phyloP scores from a whole-genome alignment of 2,888 invertebrate species.

The Tigriopus californicus region DNA sequence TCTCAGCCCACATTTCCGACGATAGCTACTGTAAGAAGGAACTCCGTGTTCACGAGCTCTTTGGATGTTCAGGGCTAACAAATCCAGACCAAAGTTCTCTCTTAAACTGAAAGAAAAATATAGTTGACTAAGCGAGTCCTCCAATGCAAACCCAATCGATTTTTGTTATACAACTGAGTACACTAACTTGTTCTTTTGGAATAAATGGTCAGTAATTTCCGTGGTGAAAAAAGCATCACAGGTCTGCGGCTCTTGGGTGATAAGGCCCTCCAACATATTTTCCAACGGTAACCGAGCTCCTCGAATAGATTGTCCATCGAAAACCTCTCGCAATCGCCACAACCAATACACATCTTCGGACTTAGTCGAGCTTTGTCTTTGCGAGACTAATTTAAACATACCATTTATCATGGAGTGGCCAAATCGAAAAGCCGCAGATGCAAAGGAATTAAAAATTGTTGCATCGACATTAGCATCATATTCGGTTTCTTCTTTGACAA shows the following conservation, averaged over 20 bases:
- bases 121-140: not conserved
- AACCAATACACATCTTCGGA: constrained; percentile 11
- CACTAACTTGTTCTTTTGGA: constrained; percentile 15
- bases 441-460: constrained; percentile 33
- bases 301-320: constrained; percentile 12
- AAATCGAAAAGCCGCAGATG: constrained; percentile 44
- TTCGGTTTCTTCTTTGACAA: constrained; percentile 19
- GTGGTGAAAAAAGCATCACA: constrained; percentile 31
- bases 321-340: constrained; percentile 12
- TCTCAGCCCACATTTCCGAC: not conserved
- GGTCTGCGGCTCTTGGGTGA: constrained; percentile 22
- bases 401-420: constrained; percentile 57
- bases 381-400: constrained; percentile 24
- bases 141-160: too few species aligned
- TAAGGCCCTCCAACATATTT: constrained; percentile 15
- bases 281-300: constrained; percentile 9
- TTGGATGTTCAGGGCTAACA: constrained; percentile 15
- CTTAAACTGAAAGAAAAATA: not conserved
- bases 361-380: not conserved
- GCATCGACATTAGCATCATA: constrained; percentile 31
- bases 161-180: too few species aligned
- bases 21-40: constrained; percentile 28
- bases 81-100: constrained; percentile 21
- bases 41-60: constrained; percentile 29
- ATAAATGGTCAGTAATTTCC: constrained; percentile 19